Conservation (phyloP, 2,113 vertebrate genomes). For the Alligator sinensis region DNA sequence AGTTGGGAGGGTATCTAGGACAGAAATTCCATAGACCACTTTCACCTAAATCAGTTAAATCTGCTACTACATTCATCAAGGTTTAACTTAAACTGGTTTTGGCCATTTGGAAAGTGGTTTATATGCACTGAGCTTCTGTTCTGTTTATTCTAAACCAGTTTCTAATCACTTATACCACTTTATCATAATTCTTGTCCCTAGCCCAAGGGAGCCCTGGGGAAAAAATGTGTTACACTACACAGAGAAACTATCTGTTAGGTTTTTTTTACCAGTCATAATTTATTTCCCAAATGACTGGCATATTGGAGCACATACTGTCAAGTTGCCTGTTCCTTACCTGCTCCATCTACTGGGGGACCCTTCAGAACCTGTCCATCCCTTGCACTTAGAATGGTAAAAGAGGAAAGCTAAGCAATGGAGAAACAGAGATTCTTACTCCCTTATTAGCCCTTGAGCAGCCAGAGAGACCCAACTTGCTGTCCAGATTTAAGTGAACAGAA, state of each 20-base stretch:
- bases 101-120: too few relatives aligned
- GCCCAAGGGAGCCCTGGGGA: background rate
- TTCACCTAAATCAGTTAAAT: too few relatives aligned
- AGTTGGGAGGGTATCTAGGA: too few relatives aligned
- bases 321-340: background rate
- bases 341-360: fast-evolving
- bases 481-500: slow-evolving; percentile 36
- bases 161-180: too few relatives aligned
- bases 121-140: too few relatives aligned
- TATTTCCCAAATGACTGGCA: background rate
- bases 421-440: background rate
- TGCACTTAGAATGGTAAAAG: background rate
- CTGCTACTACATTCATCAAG: too few relatives aligned
- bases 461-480: background rate
- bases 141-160: too few relatives aligned
- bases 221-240: background rate
- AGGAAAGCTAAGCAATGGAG: background rate
- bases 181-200: background rate
- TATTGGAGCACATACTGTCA: fast-evolving
- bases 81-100: too few relatives aligned
- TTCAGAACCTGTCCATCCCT: background rate
- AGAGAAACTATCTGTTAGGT: background rate
- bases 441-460: background rate
- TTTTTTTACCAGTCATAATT: background rate
- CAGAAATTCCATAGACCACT: too few relatives aligned